Percentiles rank a stretch among this genome's conserved stretches.
Evolutionary conservation across 2,113 vertebrate species (phyloP).

Genomic region (Cyanistes caeruleus): DNA sequence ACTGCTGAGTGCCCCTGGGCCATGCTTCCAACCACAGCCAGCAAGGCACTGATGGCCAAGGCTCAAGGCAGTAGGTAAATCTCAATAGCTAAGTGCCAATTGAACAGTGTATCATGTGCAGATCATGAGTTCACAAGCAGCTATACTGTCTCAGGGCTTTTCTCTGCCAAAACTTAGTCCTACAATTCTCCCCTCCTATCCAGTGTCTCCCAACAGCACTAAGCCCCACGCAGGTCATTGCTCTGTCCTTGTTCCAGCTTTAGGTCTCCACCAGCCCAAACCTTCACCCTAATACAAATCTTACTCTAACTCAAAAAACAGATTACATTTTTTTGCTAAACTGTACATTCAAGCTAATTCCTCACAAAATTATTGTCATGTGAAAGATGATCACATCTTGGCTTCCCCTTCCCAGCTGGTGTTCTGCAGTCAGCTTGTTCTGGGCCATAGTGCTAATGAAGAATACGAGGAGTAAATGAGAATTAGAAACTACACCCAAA

Average conservation of each 20-base stretch:
- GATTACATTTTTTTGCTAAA: not conserved
- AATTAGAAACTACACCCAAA: not conserved
- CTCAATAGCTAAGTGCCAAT: not conserved
- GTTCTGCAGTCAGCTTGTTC: not conserved
- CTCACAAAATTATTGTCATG: not conserved
- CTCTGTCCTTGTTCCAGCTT: not conserved
- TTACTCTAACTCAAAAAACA: not conserved
- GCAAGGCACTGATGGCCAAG: not conserved
- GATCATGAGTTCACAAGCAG: not conserved
- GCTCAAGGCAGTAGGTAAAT: not conserved
- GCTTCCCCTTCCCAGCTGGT: not conserved
- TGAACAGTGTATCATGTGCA: not conserved
- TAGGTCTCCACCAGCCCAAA: not conserved
- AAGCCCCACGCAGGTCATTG: fast-evolving
- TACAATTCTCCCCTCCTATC: not conserved
- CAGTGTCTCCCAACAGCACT: not conserved
- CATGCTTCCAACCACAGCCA: not conserved
- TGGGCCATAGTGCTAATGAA: not conserved
- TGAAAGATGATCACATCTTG: not conserved
- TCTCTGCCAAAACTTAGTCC: not conserved
- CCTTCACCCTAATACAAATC: not conserved
- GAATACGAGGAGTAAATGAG: not conserved
- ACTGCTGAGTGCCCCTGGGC: not conserved
- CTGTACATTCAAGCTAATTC: not conserved
- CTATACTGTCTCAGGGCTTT: not conserved